Evolutionary conservation across 1,140 invertebrate genomes (phyloP), one percentile per base, ranked within the genome.

Genomic region (Diprion similis): DNA sequence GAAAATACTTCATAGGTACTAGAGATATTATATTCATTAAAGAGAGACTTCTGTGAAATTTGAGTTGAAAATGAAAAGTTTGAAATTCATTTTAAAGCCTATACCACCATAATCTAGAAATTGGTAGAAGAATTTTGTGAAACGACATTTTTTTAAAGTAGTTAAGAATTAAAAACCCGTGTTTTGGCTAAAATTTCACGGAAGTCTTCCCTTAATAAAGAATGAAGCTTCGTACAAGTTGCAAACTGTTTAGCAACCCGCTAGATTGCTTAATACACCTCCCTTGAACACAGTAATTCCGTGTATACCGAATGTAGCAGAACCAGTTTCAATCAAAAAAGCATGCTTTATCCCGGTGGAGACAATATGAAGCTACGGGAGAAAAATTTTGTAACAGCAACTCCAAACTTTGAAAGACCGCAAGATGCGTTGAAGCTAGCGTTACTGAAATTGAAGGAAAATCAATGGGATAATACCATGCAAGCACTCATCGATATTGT

Each of bases 401-500:
- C 70, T 8, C 66, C 74, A 37, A 73, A 76, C 66, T 69, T 73
- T 6, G 51, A 59, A 15, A 78, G 71, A 74, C 68, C 69, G 15
- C 66, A 76, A n/a, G 78, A 80, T 64, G 48, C 71, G 1, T 24
- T 79, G 15, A 79, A 76, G 64, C 45, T 72, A 1, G 66, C 71
- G n/a, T 24, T 78, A 19, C 70, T 72, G 51, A 73, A 67, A 17
- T 75, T 80, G 59, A 80, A 76, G 37, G 68, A 72, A 10, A 72
- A 78, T 46, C 71, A 75, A 51, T 78, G 75, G 76, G 76, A 80
- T 9, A 74, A 51, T 48, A 79, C 19, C n/a, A 64, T 75, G 13
- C 65, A 70, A 2, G 78, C 76, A 46, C 13, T 80, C 15, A 70
- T 72, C 24, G 77, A 78, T 11, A 67, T 80, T 47, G 70, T 72